Evolutionary conservation across 2,797 vertebrate genomes (phyloP), one percentile per base, ranked within the genome.

Genomic region (Notamacropus eugenii): DNA sequence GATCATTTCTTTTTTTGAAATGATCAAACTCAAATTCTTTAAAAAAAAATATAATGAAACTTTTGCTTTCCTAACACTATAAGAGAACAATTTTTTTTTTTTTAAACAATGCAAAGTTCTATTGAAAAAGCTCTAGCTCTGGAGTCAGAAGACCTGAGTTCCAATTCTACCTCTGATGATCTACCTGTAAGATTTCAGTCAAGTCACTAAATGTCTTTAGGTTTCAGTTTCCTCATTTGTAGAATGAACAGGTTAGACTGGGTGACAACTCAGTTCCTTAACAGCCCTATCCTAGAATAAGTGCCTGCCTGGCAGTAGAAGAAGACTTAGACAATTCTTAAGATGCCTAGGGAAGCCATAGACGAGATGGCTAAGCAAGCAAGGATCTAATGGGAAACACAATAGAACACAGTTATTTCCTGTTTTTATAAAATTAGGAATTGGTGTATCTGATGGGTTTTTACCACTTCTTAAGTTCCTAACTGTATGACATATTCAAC

Each of bases 61-160:
- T 58, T 96, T 67, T 58, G 55, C 16, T 93, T 95, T 93, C 56
- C 58, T 93, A 50, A 91, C 13, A n/a, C 59, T 50, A 52, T 54
- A 91, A 90, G 90, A 90, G 93, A 94, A 67, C 1, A 0, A 34
- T 57, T 19, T 16, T 16, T 67, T n/a, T 67, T n/a, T n/a, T 67
- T n/a, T 31, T 16, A 40, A 74, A 87, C 74, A 87, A 1, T 87
- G 10, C 74, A 50, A 87, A 87, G 40, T 87, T 46, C 40, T 46
- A 27, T 87, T 27, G 24, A 46, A 27, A 50, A 24, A 87, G 40
- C 74, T n/a, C 22, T 87, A 9, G 9, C 12, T 90, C 27, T 93
- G 74, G 31, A 82, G 8, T 46, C 67, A 82, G n/a, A 82, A n/a
- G 13, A 4, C 13, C 22, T 82, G 67, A 24, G 40, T 87, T 87